Percentiles rank a stretch among this genome's conserved stretches.
Evolutionary conservation across 2,888 invertebrate species (phyloP).

Genomic region (Philopedon plagiatum): DNA sequence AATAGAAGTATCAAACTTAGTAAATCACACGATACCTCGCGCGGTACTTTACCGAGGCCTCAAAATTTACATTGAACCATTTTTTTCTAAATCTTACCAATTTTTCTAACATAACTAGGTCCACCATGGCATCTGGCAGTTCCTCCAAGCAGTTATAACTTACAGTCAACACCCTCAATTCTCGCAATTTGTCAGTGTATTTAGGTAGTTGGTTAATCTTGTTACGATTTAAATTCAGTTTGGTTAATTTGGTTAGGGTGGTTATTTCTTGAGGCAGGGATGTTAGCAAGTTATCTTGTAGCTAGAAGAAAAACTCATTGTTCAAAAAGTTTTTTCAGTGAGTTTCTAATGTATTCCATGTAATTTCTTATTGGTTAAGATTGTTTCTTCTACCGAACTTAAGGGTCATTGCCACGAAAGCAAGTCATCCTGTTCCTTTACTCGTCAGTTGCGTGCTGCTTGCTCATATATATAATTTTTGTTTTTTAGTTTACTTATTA

Average conservation of each 20-base stretch:
- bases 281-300: constrained; percentile 87
- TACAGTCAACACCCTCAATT: constrained; percentile 80
- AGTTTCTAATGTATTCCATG: too few species aligned
- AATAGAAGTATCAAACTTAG: too few species aligned
- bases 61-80: background rate
- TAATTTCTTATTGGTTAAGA: too few species aligned
- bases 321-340: constrained; percentile 17
- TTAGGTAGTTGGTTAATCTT: constrained; percentile 75
- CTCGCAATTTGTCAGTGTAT: constrained; percentile 79
- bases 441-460: too few species aligned
- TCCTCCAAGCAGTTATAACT: constrained; percentile 81
- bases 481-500: too few species aligned
- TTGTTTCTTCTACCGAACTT: too few species aligned
- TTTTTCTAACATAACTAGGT: constrained; percentile 83
- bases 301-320: constrained; percentile 69
- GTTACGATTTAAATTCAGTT: constrained; percentile 79
- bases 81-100: constrained; percentile 71
- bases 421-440: too few species aligned
- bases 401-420: too few species aligned
- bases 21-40: too few species aligned
- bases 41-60: too few species aligned
- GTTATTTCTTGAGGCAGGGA: constrained; percentile 82
- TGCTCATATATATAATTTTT: too few species aligned
- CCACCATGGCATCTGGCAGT: constrained; percentile 81
- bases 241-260: constrained; percentile 76